Conservation (phyloP, 2,888 invertebrate species). For the Pandemis cinnamomeana region DNA sequence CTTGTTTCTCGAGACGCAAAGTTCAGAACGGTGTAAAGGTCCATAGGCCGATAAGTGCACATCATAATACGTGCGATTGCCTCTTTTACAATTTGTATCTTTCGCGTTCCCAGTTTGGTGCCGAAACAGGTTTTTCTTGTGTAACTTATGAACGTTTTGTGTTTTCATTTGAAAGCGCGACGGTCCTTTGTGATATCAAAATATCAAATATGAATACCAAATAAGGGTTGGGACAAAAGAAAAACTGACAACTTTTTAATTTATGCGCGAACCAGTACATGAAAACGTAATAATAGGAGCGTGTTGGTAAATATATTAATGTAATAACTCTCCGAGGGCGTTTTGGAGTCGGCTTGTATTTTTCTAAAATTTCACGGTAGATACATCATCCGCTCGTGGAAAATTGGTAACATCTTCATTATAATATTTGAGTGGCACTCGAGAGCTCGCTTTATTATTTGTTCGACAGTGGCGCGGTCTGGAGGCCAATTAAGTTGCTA, state of each 20-base stretch:
- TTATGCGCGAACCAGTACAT: constrained; percentile 83
- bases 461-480: constrained; percentile 51
- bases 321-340: constrained; percentile 79
- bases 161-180: constrained; percentile 76
- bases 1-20: constrained; percentile 65
- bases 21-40: constrained; percentile 65
- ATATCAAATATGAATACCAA: constrained; percentile 84
- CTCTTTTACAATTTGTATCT: constrained; percentile 84
- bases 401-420: constrained; percentile 79
- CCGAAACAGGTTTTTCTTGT: constrained; percentile 81
- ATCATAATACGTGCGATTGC: constrained; percentile 78
- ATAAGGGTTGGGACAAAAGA: constrained; percentile 84
- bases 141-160: constrained; percentile 71
- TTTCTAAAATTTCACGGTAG: constrained; percentile 82
- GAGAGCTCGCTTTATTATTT: constrained; percentile 44
- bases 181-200: constrained; percentile 81
- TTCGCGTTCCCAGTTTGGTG: constrained; percentile 74
- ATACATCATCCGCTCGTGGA: constrained; percentile 75
- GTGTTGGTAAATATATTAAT: constrained; percentile 84
- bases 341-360: constrained; percentile 68
- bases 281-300: constrained; percentile 83
- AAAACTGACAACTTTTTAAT: constrained; percentile 83
- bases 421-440: constrained; percentile 54
- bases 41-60: constrained; percentile 59
- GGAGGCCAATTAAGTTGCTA: constrained; percentile 55